Evolutionary conservation across 2,113 vertebrate genomes (phyloP), one percentile per base, ranked within the genome.

Genomic region (Colistium nudipinnis): DNA sequence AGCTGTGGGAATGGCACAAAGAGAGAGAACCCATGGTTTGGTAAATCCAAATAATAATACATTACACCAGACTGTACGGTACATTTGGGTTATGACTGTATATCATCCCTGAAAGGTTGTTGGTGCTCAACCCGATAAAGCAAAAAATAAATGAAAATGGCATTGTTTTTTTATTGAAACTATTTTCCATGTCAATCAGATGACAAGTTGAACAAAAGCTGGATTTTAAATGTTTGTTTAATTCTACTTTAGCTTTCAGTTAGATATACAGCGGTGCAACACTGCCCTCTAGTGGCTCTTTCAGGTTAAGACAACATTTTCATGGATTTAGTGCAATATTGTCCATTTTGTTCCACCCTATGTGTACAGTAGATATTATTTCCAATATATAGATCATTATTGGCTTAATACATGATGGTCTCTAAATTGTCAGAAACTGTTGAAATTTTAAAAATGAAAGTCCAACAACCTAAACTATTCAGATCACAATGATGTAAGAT

Each of bases 281-380:
- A 84, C 78, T 83, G 78, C 69, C 85, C 70, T 77, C 89, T 90
- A 39, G 72, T 85, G 88, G 64, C 0, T 0, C 3, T 1, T 4
- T 4, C 0, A 2, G 12, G 43, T 52, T 11, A 2, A 8, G n/a
- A 48, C 38, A 48, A 28, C 6, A 4, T 47, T 41, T 44, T 27
- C 7, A 63, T 13, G 17, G 3, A 3, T 3, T 4, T 25, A 17
- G n/a, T 47, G 19, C 38, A 44, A 4, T 9, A 16, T 17, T 11
- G 20, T 20, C 27, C 6, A 7, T 10, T 48, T 16, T 4, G 2
- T 35, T 35, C 8, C 33, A 35, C 33, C 33, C 12, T 11, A 10
- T 7, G 33, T 35, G 9, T 3, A 36, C 35, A 12, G 35, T 36
- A 36, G 35, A 14, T 14, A n/a, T n/a, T n/a, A n/a, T 4, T 36